Conservation (phyloP, 2,797 vertebrate genomes). For the Leuciscus waleckii region DNA sequence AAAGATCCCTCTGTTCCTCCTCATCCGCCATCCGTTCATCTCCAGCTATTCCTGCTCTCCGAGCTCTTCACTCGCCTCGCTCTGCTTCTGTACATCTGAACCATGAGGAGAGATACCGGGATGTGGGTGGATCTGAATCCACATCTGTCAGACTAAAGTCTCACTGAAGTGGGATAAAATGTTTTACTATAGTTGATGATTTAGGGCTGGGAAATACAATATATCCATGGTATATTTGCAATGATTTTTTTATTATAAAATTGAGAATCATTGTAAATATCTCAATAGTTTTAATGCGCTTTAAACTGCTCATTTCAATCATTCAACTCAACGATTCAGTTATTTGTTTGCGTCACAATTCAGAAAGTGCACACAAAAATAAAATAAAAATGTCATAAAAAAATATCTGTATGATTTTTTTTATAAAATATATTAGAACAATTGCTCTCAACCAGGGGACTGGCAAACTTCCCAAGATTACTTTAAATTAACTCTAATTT, state of each 20-base stretch:
- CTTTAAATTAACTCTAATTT: too few relatives aligned
- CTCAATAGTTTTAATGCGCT: background rate
- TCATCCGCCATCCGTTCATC: slow-evolving; percentile 62
- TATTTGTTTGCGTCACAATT: background rate
- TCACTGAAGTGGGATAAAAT: background rate
- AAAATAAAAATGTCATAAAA: background rate
- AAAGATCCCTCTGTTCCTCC: slow-evolving; percentile 71
- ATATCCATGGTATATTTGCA: background rate
- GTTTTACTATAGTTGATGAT: background rate
- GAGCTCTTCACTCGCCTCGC: slow-evolving; percentile 18
- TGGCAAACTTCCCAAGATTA: background rate
- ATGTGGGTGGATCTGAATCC: background rate
- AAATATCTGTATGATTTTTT: background rate
- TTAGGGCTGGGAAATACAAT: background rate
- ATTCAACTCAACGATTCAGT: background rate
- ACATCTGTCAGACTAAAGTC: background rate
- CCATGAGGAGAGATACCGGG: background rate
- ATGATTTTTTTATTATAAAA: background rate
- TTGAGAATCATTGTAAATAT: background rate
- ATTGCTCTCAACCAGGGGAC: background rate
- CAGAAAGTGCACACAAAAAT: background rate
- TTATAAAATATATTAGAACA: too few relatives aligned
- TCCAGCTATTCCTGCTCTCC: slow-evolving; percentile 70
- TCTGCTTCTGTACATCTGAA: background rate
- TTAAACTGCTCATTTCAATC: background rate